Conservation (phyloP, 2,797 vertebrate genomes). For the Heliangelus exortis region DNA sequence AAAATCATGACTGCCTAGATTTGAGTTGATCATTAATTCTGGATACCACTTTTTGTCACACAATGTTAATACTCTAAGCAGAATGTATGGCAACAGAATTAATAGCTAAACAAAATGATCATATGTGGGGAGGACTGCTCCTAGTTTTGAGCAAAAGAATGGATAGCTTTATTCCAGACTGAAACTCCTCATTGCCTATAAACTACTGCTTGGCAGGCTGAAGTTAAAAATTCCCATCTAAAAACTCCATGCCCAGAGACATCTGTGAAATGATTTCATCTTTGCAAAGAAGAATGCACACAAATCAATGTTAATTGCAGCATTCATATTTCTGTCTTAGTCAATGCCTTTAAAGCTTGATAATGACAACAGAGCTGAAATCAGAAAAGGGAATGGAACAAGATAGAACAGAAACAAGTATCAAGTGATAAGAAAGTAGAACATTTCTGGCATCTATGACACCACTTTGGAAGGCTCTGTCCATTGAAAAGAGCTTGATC, state of each 20-base stretch:
- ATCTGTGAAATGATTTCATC: neutral
- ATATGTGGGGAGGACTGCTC: neutral
- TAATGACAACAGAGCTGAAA: conserved; percentile 10
- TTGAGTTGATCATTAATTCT: conserved; percentile 46
- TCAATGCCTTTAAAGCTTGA: neutral
- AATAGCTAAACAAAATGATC: neutral
- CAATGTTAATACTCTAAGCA: neutral
- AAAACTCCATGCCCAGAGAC: neutral
- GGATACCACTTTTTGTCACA: neutral
- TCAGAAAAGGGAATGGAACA: neutral
- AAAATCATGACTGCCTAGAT: neutral
- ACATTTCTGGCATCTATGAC: neutral
- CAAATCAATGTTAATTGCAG: conserved; percentile 20
- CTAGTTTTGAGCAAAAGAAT: neutral
- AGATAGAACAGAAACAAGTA: neutral
- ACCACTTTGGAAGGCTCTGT: neutral
- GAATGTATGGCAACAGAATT: conserved; percentile 15
- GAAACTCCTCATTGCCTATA: neutral
- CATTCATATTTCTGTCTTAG: conserved; percentile 1
- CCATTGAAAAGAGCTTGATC: neutral
- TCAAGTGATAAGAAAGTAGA: neutral
- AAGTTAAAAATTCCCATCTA: neutral
- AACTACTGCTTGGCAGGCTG: neutral
- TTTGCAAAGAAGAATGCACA: neutral
- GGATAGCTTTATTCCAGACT: neutral